phyloP scores from a whole-genome alignment of 2,113 vertebrate species.

The Callospermophilus lateralis region DNA sequence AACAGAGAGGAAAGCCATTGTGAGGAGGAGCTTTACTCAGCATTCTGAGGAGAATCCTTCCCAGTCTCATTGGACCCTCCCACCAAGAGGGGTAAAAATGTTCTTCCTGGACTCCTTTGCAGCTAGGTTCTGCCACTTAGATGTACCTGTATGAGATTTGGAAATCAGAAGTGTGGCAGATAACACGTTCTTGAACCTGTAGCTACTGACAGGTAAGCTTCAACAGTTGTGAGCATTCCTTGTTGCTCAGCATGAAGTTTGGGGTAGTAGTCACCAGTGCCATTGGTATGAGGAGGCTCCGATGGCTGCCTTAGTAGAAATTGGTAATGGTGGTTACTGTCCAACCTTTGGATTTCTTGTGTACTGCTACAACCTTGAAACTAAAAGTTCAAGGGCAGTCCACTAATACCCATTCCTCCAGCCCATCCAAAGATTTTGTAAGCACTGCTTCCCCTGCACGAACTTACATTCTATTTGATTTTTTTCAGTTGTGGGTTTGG shows the following conservation, averaged over 20 bases:
- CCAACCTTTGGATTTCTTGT: background rate
- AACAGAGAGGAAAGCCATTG: background rate
- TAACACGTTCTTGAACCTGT: background rate
- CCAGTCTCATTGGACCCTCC: background rate
- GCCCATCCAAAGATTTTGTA: background rate
- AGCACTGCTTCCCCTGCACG: background rate
- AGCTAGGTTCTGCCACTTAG: background rate
- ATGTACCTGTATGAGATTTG: background rate
- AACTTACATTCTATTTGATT: constrained; percentile 10
- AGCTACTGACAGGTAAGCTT: background rate
- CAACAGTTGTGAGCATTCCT: background rate
- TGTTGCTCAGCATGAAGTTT: background rate
- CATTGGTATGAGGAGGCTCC: background rate
- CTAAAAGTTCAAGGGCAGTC: background rate
- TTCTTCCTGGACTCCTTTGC: constrained; percentile 55
- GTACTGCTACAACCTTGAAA: background rate
- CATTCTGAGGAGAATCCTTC: background rate
- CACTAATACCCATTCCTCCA: background rate
- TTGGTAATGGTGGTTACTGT: background rate
- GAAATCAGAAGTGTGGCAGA: background rate
- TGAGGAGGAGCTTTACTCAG: background rate
- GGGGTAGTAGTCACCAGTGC: background rate
- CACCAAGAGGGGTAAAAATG: background rate
- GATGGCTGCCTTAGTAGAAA: background rate
- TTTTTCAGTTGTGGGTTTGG: background rate